Conservation (phyloP, 2,888 invertebrate genomes). For the Trissolcus japonicus region DNA sequence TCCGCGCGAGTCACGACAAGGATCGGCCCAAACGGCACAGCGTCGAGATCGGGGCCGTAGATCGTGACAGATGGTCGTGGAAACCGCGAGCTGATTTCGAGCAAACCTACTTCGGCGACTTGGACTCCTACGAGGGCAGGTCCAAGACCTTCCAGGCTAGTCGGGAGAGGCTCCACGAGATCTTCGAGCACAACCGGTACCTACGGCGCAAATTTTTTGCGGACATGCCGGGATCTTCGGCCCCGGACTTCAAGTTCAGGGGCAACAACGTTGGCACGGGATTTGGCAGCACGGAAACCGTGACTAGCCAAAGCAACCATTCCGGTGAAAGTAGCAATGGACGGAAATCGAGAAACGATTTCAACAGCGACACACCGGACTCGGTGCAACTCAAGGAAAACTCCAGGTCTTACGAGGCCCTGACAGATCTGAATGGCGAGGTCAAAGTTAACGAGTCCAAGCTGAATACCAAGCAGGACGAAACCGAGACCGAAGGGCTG, state of each 20-base stretch:
- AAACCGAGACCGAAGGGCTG: conserved; percentile 33
- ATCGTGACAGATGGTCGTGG: conserved; percentile 64
- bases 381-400: conserved; percentile 5
- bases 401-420: background rate
- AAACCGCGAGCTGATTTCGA: conserved; percentile 71
- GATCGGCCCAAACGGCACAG: conserved; percentile 22
- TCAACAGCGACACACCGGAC: conserved; percentile 65
- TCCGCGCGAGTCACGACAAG: conserved; percentile 43
- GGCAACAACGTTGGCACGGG: conserved; percentile 54
- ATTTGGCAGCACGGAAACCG: conserved; percentile 73
- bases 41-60: conserved; percentile 4
- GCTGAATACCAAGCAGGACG: background rate
- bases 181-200: conserved; percentile 71
- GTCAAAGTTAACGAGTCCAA: background rate
- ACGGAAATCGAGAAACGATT: conserved; percentile 66
- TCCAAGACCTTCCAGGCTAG: conserved; percentile 64
- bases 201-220: conserved; percentile 71
- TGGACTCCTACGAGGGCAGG: conserved; percentile 40
- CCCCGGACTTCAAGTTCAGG: conserved; percentile 8
- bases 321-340: conserved; percentile 70
- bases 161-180: conserved; percentile 71
- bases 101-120: conserved; percentile 65
- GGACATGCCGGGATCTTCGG: conserved; percentile 50
- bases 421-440: background rate
- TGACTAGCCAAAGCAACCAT: conserved; percentile 73